Percentiles rank a stretch among this genome's conserved stretches.
Evolutionary conservation across 2,113 vertebrate species (phyloP).

Genomic region (Callipepla squamata): DNA sequence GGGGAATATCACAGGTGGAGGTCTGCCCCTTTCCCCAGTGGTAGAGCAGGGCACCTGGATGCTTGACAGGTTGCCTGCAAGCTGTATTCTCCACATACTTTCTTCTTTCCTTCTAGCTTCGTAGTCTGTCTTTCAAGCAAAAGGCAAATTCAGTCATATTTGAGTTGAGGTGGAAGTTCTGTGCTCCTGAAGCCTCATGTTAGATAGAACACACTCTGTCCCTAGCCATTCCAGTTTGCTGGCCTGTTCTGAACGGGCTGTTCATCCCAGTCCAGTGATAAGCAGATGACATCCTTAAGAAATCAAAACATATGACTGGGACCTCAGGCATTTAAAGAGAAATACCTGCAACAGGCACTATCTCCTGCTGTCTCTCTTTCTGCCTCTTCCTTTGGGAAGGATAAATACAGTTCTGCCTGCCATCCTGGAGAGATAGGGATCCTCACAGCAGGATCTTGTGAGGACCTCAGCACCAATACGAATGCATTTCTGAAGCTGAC

Average conservation of each 20-base stretch:
- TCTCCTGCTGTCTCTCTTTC: not conserved
- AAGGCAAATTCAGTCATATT: not conserved
- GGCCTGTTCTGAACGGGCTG: not conserved
- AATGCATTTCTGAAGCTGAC: not conserved
- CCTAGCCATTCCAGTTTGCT: not conserved
- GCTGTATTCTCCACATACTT: not conserved
- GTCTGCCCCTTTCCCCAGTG: not conserved
- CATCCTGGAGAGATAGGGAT: accelerated
- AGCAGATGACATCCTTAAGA: not conserved
- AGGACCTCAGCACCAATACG: not conserved
- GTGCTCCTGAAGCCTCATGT: not conserved
- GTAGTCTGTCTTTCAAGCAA: not conserved
- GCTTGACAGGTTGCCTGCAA: not conserved
- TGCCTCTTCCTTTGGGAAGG: not conserved
- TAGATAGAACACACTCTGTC: not conserved
- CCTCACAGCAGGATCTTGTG: not conserved
- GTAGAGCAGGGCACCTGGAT: not conserved
- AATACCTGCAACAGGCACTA: not conserved
- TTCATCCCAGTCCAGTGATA: not conserved
- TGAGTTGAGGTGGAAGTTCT: not conserved
- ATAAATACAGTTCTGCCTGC: not conserved
- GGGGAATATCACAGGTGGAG: not conserved
- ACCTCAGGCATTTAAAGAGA: not conserved
- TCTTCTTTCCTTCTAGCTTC: not conserved
- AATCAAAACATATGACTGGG: not conserved